Evolutionary conservation across 2,113 vertebrate species (phyloP).

Genomic region (Rattus rattus): DNA sequence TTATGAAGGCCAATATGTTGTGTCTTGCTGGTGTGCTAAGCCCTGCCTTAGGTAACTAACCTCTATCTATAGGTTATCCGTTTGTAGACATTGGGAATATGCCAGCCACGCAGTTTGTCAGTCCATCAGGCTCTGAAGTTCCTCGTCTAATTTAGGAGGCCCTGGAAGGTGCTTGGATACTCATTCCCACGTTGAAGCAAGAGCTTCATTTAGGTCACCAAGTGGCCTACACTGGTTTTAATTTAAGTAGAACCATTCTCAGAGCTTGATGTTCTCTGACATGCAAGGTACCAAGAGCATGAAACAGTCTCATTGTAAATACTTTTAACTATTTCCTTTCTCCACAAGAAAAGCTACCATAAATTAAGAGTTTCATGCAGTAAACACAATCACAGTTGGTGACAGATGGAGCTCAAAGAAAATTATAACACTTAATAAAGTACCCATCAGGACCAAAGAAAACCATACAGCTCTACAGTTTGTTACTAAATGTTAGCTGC

Average conservation of each 20-base stretch:
- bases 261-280: background rate
- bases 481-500: slow-evolving; percentile 13
- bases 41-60: slow-evolving; percentile 5
- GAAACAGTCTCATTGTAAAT: background rate
- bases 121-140: background rate
- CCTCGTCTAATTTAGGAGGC: background rate
- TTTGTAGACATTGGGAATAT: background rate
- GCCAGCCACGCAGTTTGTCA: background rate
- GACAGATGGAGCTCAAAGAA: slow-evolving; percentile 14
- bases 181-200: background rate
- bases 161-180: background rate
- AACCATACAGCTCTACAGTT: background rate
- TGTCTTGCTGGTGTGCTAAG: background rate
- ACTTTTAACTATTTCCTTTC: background rate
- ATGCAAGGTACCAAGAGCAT: background rate
- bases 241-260: background rate
- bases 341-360: background rate
- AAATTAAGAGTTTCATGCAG: background rate
- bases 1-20: background rate
- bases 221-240: background rate
- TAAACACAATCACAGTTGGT: background rate
- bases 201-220: background rate
- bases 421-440: slow-evolving; percentile 41
- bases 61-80: slow-evolving; percentile 15
- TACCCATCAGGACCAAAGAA: slow-evolving; percentile 46